phyloP scores from a whole-genome alignment of 2,888 invertebrate species.

The Napeogenes sylphis region DNA sequence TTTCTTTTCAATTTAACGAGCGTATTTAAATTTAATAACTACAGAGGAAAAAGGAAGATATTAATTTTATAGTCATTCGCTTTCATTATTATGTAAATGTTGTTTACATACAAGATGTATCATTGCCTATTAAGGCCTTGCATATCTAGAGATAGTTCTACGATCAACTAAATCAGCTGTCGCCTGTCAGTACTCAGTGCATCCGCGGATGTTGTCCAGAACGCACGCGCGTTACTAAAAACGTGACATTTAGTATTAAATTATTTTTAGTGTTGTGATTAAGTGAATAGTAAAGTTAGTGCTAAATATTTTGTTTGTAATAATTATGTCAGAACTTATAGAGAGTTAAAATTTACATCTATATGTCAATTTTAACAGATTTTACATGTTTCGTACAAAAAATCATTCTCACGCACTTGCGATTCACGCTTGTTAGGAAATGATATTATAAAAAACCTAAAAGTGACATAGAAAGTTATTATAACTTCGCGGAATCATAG shows the following conservation, averaged over 20 bases:
- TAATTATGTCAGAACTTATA: too few relatives aligned
- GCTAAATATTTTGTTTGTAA: too few relatives aligned
- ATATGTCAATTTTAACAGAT: slow-evolving; percentile 10
- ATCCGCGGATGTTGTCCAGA: slow-evolving; percentile 46
- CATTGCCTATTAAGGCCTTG: slow-evolving; percentile 39
- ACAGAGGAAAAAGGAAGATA: slow-evolving; percentile 6
- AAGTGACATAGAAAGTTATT: slow-evolving; percentile 39
- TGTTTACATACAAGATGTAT: slow-evolving; percentile 32
- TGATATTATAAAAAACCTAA: slow-evolving; percentile 31
- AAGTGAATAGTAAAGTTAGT: too few relatives aligned
- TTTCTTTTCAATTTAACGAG: background rate
- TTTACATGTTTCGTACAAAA: slow-evolving; percentile 22
- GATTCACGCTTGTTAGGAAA: slow-evolving; percentile 33
- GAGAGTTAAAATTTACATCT: background rate
- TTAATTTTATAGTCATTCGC: slow-evolving; percentile 14
- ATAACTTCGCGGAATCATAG: slow-evolving; percentile 19
- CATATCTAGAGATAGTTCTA: slow-evolving; percentile 23
- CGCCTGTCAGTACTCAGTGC: slow-evolving; percentile 46
- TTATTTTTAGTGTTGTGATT: slow-evolving; percentile 8
- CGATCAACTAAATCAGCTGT: background rate
- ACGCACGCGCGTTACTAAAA: slow-evolving; percentile 46
- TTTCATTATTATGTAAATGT: slow-evolving; percentile 35
- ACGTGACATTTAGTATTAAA: background rate
- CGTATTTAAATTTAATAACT: slow-evolving; percentile 20
- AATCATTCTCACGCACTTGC: slow-evolving; percentile 37